Evolutionary conservation across 2,888 invertebrate species (phyloP), one percentile per base, ranked within the genome.

Genomic region (Eurois occulta): DNA sequence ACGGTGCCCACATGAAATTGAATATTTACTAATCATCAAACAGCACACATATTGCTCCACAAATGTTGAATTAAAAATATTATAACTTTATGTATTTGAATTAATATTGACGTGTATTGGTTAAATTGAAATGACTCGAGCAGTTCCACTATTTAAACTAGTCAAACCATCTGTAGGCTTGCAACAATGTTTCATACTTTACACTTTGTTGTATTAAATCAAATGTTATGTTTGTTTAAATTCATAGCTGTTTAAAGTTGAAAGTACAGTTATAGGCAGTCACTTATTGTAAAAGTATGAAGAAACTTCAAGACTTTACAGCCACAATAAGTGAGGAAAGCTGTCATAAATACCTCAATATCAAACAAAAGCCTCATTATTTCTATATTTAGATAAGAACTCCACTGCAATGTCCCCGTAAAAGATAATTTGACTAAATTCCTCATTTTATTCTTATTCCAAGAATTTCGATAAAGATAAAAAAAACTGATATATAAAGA

Each of bases 11-110:
- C 86, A 90, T 89, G 87, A 92, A 93, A 93, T 94, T 92, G 92
- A 94, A 93, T 94, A 93, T 94, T 90, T 90, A 93, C 90, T 85
- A 81, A 88, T 89, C 91, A 91, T 88, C 90, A 87, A 91, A 93
- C 91, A 90, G 87, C 87, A 76, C 88, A n/a, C n/a, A n/a, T n/a
- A n/a, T n/a, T n/a, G n/a, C 91, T 88, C 72, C 62, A 78, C 81
- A 78, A 64, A 77, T 52, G 13, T 65, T 32, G n/a, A 77, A 68
- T 41, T 52, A 28, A 82, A 66, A 43, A 69, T 58, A 83, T 32
- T 65, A 66, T 24, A 69, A 55, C 16, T 32, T 62, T 64, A 28
- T 67, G 21, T 55, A 55, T 65, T 71, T 60, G 21, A 64, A 76
- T 68, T 84, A 78, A 70, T 21, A 41, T 78, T 68, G 7, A 48